These are phyloP conservation scores for Heliothis subflexa DNA, from an alignment of 1,140 invertebrate genomes.

Conservation along the genomic window DNA sequence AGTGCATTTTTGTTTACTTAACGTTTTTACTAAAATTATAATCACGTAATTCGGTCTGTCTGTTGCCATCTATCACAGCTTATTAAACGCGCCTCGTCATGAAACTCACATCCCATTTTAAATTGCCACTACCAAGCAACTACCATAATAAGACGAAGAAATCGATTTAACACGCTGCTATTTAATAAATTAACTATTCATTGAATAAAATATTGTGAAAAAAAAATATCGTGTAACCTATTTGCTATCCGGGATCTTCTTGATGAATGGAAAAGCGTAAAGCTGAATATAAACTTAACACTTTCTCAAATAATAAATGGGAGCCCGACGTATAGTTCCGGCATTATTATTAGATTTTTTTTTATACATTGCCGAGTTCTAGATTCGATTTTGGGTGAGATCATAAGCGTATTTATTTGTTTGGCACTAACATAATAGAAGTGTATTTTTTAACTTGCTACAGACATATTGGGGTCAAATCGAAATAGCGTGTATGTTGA, in stretches of 20 bases:
- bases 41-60: no score
- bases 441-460: constrained; percentile 15
- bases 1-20: background rate
- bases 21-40: no score
- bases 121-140: no score
- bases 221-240: constrained; percentile 24
- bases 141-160: no score
- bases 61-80: no score
- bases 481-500: constrained; percentile 4
- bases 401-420: constrained; percentile 34
- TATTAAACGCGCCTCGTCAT: no score
- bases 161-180: no score
- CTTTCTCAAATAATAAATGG: constrained; percentile 29
- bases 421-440: constrained; percentile 32
- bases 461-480: constrained; percentile 34
- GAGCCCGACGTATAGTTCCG: constrained; percentile 21
- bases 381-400: constrained; percentile 37
- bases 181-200: no score
- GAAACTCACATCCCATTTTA: no score
- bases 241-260: constrained; percentile 12
- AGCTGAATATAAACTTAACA: background rate
- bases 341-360: constrained; percentile 38
- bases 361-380: constrained; percentile 25
- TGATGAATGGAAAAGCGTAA: constrained; percentile 28
- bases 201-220: background rate